Evolutionary conservation across 2,113 vertebrate genomes (phyloP).

Genomic region (Hippocampus abdominalis): DNA sequence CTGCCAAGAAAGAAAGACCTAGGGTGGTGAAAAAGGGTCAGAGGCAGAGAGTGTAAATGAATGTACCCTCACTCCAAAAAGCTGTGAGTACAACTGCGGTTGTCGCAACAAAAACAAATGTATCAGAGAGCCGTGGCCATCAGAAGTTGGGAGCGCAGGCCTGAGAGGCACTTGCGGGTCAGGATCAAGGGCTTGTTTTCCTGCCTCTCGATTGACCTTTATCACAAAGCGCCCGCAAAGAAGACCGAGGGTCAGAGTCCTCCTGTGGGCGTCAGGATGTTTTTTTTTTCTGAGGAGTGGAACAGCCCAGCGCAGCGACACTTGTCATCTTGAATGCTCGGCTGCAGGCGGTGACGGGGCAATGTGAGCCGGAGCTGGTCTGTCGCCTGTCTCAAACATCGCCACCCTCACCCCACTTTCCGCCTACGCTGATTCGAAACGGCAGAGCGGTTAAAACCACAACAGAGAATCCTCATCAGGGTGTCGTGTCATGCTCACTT

Average conservation of each 20-base stretch:
- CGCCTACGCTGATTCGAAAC: constrained; percentile 42
- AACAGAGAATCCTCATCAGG: constrained; percentile 24
- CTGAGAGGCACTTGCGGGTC: constrained; percentile 10
- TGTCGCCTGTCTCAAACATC: constrained; percentile 29
- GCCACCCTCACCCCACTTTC: background rate
- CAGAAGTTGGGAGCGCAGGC: background rate
- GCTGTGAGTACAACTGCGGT: constrained; percentile 28
- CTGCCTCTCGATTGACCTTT: constrained; percentile 30
- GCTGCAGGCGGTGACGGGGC: constrained; percentile 22
- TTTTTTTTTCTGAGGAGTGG: constrained; percentile 32
- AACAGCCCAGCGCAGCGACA: constrained; percentile 33
- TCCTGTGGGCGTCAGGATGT: constrained; percentile 13
- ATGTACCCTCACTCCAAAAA: constrained; percentile 28
- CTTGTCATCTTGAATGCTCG: constrained; percentile 40
- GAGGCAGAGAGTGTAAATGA: constrained; percentile 33
- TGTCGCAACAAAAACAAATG: background rate
- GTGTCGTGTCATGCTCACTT: constrained; percentile 34
- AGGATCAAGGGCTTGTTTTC: constrained; percentile 11
- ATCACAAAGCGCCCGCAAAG: constrained; percentile 16
- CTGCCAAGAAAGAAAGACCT: constrained; percentile 41
- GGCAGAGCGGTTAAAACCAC: constrained; percentile 48
- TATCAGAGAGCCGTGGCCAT: background rate
- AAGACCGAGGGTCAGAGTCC: constrained; percentile 4
- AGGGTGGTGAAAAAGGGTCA: constrained; percentile 28
- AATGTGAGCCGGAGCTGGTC: constrained; percentile 16